Conservation (phyloP, 1,140 invertebrate genomes). For the Marisa cornuarietis region DNA sequence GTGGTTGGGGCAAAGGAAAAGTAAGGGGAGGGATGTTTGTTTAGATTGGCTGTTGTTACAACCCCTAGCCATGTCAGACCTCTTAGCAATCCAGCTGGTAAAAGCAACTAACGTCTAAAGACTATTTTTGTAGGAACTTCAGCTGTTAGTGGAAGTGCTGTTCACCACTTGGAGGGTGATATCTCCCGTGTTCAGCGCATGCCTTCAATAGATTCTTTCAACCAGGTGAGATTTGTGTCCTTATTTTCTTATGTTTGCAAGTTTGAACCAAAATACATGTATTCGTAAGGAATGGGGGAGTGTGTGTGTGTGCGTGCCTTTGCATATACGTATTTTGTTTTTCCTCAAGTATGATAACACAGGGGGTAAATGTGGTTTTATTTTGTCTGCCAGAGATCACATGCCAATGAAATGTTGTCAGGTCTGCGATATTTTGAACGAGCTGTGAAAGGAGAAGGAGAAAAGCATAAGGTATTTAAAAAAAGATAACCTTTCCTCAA, state of each 20-base stretch:
- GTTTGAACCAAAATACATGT: neutral
- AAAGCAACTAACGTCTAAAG: neutral
- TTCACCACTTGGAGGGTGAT: slow-evolving; percentile 59
- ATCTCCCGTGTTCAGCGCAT: slow-evolving; percentile 63
- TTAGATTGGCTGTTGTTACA: no score
- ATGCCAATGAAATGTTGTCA: slow-evolving; percentile 70
- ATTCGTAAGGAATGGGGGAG: neutral
- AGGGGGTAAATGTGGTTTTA: neutral
- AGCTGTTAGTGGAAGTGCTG: slow-evolving; percentile 59
- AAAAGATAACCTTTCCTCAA: neutral
- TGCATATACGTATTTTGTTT: neutral
- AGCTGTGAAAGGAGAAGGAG: slow-evolving; percentile 55
- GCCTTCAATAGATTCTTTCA: slow-evolving; percentile 67
- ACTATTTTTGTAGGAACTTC: slow-evolving; percentile 55
- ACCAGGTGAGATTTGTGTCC: slow-evolving; percentile 48
- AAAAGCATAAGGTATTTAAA: slow-evolving; percentile 45
- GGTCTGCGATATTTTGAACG: slow-evolving; percentile 70
- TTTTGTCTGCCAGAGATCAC: slow-evolving; percentile 55
- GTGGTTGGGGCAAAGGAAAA: no score
- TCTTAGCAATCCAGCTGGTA: no score
- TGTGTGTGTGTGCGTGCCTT: neutral
- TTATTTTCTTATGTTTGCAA: neutral
- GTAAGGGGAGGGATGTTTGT: no score
- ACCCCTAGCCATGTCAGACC: no score
- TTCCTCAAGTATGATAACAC: no score